Base-by-base conservation (phyloP, 2,797 vertebrate genomes). In the Sylvilagus floridanus region DNA sequence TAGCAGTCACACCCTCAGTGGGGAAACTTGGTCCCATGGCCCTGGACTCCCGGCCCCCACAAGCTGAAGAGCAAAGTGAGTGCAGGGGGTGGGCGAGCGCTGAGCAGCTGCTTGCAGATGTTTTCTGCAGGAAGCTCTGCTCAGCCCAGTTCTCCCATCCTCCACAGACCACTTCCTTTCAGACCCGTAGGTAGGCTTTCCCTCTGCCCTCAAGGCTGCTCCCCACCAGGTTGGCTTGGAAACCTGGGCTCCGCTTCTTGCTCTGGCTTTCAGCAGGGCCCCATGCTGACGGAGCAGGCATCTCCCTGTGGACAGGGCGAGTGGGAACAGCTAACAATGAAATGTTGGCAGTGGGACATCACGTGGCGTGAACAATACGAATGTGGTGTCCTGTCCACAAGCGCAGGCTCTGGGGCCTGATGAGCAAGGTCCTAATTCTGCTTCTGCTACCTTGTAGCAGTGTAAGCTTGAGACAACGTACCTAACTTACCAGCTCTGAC, bases 101-200 rank as follows among this genome's bases (percentile, higher is more conserved):
- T 30, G 28, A 21, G 32, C 19, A 60, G 89, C 10, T 14, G 50
- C 35, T 9, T 93, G 90, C 90, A 87, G 68, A 28, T 11, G 42
- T 37, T 52, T 83, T 60, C 77, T 88, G 84, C 73, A 95, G 84
- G 88, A 77, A 84, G 89, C 79, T 76, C 87, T 88, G 78, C 77
- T 47, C 72, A 77, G 84, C 84, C 37, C 17, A 42, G 66, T 54
- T 87, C 92, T 79, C 83, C 54, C 12, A 50, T 47, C 82, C 77
- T 92, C 30, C 13, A 4, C 88, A 97, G 91, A 65, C 91, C 95
- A 91, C 84, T 91, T 96, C 93, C 93, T 90, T 79, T 54, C 66
- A 78, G 79, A 88, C 9, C 62, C 77, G 37, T 22, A 52, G 26
- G 78, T 42, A 47, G 50, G 85, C 71, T 82, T 78, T 72, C 57